Evolutionary conservation across 2,888 invertebrate species (phyloP).

Genomic region (Hydropsyche betteni): DNA sequence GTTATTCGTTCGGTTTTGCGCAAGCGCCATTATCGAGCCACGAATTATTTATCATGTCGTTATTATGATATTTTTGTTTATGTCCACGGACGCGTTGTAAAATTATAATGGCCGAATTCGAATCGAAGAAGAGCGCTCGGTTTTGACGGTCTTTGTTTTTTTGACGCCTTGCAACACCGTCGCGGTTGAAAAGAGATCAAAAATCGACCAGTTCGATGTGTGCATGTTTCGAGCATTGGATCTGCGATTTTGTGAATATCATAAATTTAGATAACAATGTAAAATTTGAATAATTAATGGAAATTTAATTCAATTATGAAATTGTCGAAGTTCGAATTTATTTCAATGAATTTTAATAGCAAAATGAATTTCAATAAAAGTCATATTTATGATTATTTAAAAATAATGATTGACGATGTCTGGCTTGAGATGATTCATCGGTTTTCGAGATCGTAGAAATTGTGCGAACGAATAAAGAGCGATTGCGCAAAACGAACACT

Average conservation of each 20-base stretch:
- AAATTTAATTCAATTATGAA: too few species aligned
- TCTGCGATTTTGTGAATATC: too few species aligned
- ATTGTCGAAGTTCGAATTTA: too few species aligned
- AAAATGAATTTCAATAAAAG: too few species aligned
- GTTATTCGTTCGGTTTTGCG: not conserved
- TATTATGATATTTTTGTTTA: too few species aligned
- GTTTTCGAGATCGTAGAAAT: not conserved
- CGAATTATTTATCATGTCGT: not conserved
- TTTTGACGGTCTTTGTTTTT: not conserved
- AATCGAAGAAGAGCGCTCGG: too few species aligned
- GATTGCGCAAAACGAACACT: not conserved
- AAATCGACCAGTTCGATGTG: not conserved
- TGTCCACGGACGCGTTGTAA: too few species aligned
- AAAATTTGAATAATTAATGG: too few species aligned
- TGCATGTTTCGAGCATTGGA: too few species aligned
- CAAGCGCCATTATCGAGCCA: not conserved
- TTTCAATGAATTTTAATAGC: too few species aligned
- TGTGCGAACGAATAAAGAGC: not conserved
- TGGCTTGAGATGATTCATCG: slow-evolving; percentile 8
- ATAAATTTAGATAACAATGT: too few species aligned
- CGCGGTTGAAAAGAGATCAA: not conserved
- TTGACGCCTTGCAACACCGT: not conserved
- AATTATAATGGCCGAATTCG: too few species aligned
- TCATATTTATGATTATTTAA: not conserved
- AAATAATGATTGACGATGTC: not conserved